Conservation (phyloP, 2,113 vertebrate genomes). For the Pluvialis apricaria region DNA sequence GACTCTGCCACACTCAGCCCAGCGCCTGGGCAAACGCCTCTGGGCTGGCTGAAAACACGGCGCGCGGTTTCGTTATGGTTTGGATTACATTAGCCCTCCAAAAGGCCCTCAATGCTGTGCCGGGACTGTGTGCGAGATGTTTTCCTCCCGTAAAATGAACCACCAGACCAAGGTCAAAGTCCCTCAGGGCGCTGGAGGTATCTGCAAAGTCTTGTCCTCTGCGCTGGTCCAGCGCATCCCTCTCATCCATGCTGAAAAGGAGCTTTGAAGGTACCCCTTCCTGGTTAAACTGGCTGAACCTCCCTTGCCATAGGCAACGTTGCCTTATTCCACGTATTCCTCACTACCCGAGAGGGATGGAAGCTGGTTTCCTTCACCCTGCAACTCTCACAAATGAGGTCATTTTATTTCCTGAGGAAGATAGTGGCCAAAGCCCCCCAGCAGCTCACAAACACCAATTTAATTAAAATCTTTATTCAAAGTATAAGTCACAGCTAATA, state of each 20-base stretch:
- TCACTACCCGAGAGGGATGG: not conserved
- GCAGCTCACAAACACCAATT: not conserved
- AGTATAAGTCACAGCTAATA: not conserved
- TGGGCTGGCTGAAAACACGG: not conserved
- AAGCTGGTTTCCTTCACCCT: not conserved
- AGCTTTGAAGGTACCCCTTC: not conserved
- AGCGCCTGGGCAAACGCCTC: not conserved
- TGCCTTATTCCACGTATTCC: not conserved
- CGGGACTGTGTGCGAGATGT: rapidly evolving
- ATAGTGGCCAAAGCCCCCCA: not conserved
- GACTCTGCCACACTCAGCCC: not conserved
- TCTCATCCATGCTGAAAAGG: not conserved
- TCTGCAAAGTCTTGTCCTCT: not conserved
- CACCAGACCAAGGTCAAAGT: not conserved
- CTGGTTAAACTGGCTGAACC: not conserved
- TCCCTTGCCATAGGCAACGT: not conserved
- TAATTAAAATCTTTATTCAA: constrained; percentile 11
- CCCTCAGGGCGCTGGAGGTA: rapidly evolving
- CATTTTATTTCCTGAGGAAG: constrained; percentile 9
- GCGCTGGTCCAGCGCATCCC: not conserved
- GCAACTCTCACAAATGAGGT: not conserved
- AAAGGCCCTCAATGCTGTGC: rapidly evolving
- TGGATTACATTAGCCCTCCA: not conserved
- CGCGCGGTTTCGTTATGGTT: rapidly evolving
- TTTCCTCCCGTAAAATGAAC: not conserved